Evolutionary conservation across 35 echinoderm and acorn worm species (phyloP).

Genomic region (Lytechinus pictus): DNA sequence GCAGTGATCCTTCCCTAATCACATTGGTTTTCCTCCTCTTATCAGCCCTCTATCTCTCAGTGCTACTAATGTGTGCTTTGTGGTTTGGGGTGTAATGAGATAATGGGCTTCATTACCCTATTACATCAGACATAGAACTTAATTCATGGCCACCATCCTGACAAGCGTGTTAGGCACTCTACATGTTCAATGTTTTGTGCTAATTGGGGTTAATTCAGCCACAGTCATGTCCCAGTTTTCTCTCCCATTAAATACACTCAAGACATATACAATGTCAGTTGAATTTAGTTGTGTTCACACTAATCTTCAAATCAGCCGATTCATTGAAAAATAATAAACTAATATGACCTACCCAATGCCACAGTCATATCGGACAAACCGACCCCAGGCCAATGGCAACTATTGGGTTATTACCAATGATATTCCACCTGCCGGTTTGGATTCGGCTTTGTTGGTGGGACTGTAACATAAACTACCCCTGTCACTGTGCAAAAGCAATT

Average conservation of each 20-base stretch:
- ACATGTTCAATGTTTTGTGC: neutral
- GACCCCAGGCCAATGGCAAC: too few species aligned
- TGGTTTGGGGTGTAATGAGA: neutral
- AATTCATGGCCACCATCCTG: neutral
- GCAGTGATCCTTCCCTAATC: neutral
- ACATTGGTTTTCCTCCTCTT: neutral
- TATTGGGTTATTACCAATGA: too few species aligned
- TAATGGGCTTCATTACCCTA: neutral
- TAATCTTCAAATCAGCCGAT: too few species aligned
- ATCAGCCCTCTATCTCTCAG: neutral
- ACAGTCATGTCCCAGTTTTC: neutral
- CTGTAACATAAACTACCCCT: too few species aligned
- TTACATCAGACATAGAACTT: neutral
- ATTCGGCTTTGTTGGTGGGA: too few species aligned
- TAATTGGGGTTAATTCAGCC: neutral
- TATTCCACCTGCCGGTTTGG: too few species aligned
- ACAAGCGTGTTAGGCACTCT: neutral
- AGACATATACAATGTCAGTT: neutral
- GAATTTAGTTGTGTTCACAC: too few species aligned
- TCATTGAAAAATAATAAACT: too few species aligned
- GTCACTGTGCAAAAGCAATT: too few species aligned
- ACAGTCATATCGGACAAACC: too few species aligned
- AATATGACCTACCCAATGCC: too few species aligned
- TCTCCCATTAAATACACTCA: neutral
- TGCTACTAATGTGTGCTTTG: neutral